Evolutionary conservation across 2,113 vertebrate species (phyloP).

Genomic region (Odontesthes bonariensis): DNA sequence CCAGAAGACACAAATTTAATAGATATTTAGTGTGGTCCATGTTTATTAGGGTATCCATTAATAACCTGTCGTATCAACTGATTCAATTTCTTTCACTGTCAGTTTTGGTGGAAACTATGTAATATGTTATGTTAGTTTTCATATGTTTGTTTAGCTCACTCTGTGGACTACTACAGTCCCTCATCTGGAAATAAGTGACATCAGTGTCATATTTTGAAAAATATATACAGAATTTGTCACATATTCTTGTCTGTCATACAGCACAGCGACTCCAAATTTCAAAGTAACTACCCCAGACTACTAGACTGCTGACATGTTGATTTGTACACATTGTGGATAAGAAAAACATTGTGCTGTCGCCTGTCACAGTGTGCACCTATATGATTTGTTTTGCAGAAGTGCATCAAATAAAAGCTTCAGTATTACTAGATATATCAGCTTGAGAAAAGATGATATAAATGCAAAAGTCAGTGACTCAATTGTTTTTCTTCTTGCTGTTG

Average conservation of each 20-base stretch:
- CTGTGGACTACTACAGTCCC: background rate
- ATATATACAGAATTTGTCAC: background rate
- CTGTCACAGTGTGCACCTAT: background rate
- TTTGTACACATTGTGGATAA: constrained; percentile 1
- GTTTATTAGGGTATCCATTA: constrained; percentile 27
- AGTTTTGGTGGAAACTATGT: background rate
- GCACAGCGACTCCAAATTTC: background rate
- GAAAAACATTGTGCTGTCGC: constrained; percentile 12
- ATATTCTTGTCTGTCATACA: background rate
- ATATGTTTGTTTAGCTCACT: background rate
- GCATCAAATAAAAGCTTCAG: background rate
- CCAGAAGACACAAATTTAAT: constrained; percentile 49
- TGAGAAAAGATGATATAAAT: background rate
- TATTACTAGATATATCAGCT: background rate
- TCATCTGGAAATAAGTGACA: background rate
- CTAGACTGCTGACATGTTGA: background rate
- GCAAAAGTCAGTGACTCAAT: no score
- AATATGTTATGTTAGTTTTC: no score
- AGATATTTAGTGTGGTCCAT: constrained; percentile 13
- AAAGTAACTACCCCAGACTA: background rate
- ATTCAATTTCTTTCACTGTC: constrained; percentile 4
- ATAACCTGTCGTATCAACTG: constrained; percentile 31
- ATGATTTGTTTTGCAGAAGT: background rate
- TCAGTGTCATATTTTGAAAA: background rate
- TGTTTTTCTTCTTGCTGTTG: background rate